Percentiles rank a stretch among this genome's conserved stretches.
phyloP scores from a whole-genome alignment of 2,888 invertebrate genomes.

The Xanthorhoe spadicearia region DNA sequence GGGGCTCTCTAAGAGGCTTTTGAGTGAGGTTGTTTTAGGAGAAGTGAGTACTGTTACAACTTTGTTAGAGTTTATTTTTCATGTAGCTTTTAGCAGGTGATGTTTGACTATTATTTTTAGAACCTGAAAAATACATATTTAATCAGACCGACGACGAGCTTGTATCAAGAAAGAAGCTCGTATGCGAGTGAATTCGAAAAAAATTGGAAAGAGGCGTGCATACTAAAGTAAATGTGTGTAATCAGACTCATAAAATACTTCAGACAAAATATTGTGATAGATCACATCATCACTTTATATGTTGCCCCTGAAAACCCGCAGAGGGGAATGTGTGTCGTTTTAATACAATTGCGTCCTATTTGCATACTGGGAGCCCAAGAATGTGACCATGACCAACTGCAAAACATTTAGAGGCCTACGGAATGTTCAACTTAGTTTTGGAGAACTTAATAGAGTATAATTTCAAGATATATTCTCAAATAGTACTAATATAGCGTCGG shows the following conservation, averaged over 20 bases:
- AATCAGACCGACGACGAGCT: no score
- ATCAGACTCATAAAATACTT: neutral
- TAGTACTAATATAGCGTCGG: neutral
- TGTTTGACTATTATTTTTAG: neutral
- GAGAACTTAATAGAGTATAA: slow-evolving; percentile 2
- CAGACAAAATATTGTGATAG: neutral
- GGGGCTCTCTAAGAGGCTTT: slow-evolving; percentile 22
- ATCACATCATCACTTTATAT: slow-evolving; percentile 3
- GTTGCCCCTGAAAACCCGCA: slow-evolving; percentile 13
- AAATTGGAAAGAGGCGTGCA: no score
- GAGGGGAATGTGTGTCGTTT: slow-evolving; percentile 30
- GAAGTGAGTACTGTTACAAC: slow-evolving; percentile 13
- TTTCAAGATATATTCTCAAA: neutral
- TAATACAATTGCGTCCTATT: slow-evolving; percentile 30
- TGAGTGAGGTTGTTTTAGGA: slow-evolving; percentile 28
- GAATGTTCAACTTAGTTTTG: slow-evolving; percentile 12
- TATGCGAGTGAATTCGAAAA: no score
- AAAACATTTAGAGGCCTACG: slow-evolving; percentile 19
- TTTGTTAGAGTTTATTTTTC: slow-evolving; percentile 5
- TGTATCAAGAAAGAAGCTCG: no score
- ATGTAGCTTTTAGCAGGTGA: neutral
- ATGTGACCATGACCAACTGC: slow-evolving; percentile 26
- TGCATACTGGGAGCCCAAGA: slow-evolving; percentile 29
- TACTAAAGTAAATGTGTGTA: no score
- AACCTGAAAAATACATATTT: neutral